Evolutionary conservation across 2,888 invertebrate genomes (phyloP), one percentile per base, ranked within the genome.

Genomic region (Erynnis tages): DNA sequence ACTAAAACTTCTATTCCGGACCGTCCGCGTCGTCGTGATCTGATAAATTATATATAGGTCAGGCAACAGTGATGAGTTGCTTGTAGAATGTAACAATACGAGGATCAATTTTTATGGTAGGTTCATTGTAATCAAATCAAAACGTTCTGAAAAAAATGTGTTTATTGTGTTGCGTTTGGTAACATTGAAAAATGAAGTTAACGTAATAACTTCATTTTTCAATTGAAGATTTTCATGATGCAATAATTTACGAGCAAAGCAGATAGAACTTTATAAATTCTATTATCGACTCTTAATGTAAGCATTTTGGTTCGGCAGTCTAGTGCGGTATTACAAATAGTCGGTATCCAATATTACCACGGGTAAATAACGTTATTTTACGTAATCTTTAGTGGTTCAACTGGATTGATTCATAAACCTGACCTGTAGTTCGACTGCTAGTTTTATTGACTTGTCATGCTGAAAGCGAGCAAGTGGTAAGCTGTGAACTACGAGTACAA

Each of bases 341-440:
- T 21, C 14, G 38, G 40, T 40, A 23, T 32, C 38, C 23, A 30
- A 35, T 21, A 47, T 29, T 38, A 25, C 40, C 17, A 34, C 49
- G 41, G 49, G 41, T 49, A 41, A 49, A 40, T 41, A 49, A 17
- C 17, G 8, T 23, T 41, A 49, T 34, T 32, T 49, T 34, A 41
- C 49, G 30, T 25, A 49, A 49, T 34, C 25, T 25, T 34, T 17
- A 25, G 34, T 34, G 25, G 41, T 25, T 16, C 4, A 25, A 49
- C 49, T 41, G 40, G 49, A 41, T 41, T 41, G 41, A 32, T 34
- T 32, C 41, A 49, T 45, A 25, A n/a, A 25, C 34, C 32, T 19
- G 48, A 23, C 25, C 17, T 48, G 25, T 34, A 10, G 7, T 13
- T 19, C 30, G 17, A 19, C 30, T 29, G 17, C 17, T 14, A 17